phyloP scores from a whole-genome alignment of 2,797 vertebrate species.

The Urophycis tenuis region DNA sequence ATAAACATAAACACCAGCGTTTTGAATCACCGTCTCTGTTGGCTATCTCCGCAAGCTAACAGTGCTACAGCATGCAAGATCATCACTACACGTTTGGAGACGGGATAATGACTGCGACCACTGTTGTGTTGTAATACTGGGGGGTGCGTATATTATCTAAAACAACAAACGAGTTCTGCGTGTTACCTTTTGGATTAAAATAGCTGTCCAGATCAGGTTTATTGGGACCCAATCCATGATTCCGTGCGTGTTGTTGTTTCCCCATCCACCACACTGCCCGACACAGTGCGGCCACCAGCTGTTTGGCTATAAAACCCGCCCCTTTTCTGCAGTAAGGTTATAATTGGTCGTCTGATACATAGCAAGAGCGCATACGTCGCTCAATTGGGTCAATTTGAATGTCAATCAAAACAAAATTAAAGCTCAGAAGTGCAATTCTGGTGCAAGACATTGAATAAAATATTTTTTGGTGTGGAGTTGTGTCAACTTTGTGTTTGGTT shows the following conservation, averaged over 20 bases:
- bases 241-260: constrained; percentile 56
- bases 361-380: background rate
- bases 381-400: constrained; percentile 39
- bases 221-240: constrained; percentile 61
- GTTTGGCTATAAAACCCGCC: constrained; percentile 40
- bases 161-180: constrained; percentile 1
- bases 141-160: background rate
- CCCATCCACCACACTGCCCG: constrained; percentile 39
- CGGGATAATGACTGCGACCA: background rate
- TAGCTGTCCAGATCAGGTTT: constrained; percentile 62
- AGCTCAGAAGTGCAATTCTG: background rate
- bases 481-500: background rate
- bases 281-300: constrained; percentile 41
- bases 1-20: constrained; percentile 17
- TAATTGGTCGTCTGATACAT: constrained; percentile 45
- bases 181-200: constrained; percentile 70
- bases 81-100: background rate
- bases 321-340: constrained; percentile 19
- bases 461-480: background rate
- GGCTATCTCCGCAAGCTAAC: constrained; percentile 44
- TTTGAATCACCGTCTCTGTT: constrained; percentile 36
- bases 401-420: constrained; percentile 38
- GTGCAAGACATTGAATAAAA: background rate
- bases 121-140: background rate
- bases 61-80: background rate